Base-by-base conservation (phyloP, 2,113 vertebrate genomes). In the Tragelaphus scriptus region DNA sequence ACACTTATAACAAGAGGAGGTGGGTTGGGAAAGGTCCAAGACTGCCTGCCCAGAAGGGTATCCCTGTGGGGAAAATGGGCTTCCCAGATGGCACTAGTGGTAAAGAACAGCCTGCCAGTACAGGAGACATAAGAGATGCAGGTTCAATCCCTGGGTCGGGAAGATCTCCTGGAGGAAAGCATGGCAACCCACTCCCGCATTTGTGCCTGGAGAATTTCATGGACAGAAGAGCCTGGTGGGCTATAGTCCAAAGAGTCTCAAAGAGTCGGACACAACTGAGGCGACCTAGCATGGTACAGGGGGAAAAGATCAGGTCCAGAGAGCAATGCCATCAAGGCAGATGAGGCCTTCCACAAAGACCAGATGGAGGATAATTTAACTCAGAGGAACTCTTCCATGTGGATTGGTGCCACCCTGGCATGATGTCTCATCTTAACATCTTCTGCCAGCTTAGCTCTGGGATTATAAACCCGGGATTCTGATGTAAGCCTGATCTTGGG, bases 381-480 rank as follows among this genome's bases (percentile, higher is more conserved):
- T 53, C 40, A 65, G 71, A 81, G 17, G 56, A 88, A 53, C 40
- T 28, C 6, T 15, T 56, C 55, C 63, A 0, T 53, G 85, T 30
- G 30, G 47, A 56, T n/a, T n/a, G 61, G 44, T 28, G 40, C 36
- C 21, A 9, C 58, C 19, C 16, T 68, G 59, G n/a, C 61, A 91
- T 87, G 16, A 47, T 19, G 49, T 51, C 30, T 91, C 49, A n/a
- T 40, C 44, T 79, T 47, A 21, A 49, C 16, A 26, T 95, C 59
- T 81, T 85, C 84, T 96, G 89, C n/a, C 82, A 81, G n/a, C 36
- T 59, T 68, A 25, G 19, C 95, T 92, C 77, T 85, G 49, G 17
- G 32, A 25, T 88, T 61, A 16, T 58, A 84, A 12, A 80, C 49
- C 19, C 55, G 7, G 53, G 71, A 58, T 86, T 97, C 71, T 82